Base-by-base conservation (phyloP, 2,797 vertebrate species). In the Takifugu rubripes region DNA sequence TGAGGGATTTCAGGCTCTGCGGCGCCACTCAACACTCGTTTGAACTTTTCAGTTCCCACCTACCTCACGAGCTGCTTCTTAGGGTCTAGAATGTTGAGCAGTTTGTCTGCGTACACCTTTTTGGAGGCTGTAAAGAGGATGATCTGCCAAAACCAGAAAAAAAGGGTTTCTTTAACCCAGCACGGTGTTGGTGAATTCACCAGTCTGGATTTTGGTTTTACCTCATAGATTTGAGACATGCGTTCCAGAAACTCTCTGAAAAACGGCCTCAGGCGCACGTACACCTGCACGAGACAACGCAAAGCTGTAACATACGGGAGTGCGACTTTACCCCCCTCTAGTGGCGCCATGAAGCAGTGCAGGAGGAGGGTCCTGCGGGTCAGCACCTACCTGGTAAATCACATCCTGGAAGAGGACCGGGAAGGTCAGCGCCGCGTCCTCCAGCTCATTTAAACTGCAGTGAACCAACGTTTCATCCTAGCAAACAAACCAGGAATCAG, bases 141-240 rank as follows among this genome's bases (percentile, higher is more conserved):
- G 72, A 99, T 98, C 97, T 99, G 69, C 5, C 4, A 55, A 60
- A 64, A n/a, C 12, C 2, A 45, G 6, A 33, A 27, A 29, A 49
- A 46, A 27, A 49, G 12, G 36, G 1, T n/a, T 5, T 7, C 17
- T 53, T 29, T 42, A 46, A 52, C 26, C 7, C 6, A 16, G 26
- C 25, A 6, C 14, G 40, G 29, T 21, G 3, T 16, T 2, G 0
- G 25, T 31, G 6, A n/a, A 74, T 6, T 10, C 9, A 55, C 1
- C 11, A 2, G n/a, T 49, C 8, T 1, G 25, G 14, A 4, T 6
- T 43, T 59, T 49, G 49, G 54, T 70, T 58, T 90, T 91, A 98
- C 96, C 95, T 99, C 97, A 76, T 99, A 99, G 85, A 99, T 97
- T 84, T 98, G 96, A 90, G 97, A 98, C 97, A 98, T 99, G 42